Base-by-base conservation (phyloP, 2,113 vertebrate species). In the Podarcis muralis region DNA sequence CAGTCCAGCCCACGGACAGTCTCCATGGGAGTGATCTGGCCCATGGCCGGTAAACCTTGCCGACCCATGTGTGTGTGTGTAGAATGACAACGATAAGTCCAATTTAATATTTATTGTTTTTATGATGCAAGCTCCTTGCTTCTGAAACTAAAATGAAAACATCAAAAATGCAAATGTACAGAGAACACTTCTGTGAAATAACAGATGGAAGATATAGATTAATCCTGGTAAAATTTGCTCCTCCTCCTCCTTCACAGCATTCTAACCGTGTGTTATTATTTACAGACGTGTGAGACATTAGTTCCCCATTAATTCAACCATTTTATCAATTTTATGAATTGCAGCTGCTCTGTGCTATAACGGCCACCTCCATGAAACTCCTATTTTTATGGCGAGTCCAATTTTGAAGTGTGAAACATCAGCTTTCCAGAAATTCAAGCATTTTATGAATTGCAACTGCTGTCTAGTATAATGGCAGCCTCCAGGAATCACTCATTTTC, bases 201-300 rank as follows among this genome's bases (percentile, higher is more conserved):
- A 88, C 57, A 87, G 59, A 78, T 76, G 68, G 90, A 89, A 88
- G 77, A 87, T 88, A 90, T 16, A 40, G 40, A 88, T 82, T 40
- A 86, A 57, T 85, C 88, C 48, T 81, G 86, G 93, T 92, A 92
- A 83, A 92, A 95, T 72, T 91, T 72, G 69, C 91, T 92, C 16
- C 76, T 75, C 84, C 57, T 95, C 88, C 90, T 96, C 94, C 88
- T 48, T 43, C 43, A 90, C 84, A 89, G 87, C 83, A 96, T 96
- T 97, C 96, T 97, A 97, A 97, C 96, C 92, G 95, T 89, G 65
- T 91, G 84, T 91, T 94, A 89, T 96, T 96, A 96, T 97, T 97
- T 97, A 93, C 94, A 93, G 57, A 59, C 0, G 57, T 59, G 16
- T 59, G 57, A 12, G 16, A 92, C 83, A 92, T 83, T 91, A 93